Base-by-base conservation (phyloP, 2,888 invertebrate genomes). In the Rhabditoides inermis region DNA sequence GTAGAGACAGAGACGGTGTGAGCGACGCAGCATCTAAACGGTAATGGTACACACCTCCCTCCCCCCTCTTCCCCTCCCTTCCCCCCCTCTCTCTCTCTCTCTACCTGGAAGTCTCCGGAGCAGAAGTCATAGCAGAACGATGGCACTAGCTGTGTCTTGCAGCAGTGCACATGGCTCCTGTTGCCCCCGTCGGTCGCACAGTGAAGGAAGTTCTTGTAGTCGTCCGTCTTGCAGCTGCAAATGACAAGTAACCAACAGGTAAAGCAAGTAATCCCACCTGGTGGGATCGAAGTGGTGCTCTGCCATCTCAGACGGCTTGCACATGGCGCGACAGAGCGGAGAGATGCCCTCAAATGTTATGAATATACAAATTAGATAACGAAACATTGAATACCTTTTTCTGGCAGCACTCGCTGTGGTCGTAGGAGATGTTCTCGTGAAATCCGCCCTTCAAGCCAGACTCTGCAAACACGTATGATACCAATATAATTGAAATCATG, bases 291-390 rank as follows among this genome's bases (percentile, higher is more conserved):
- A 75, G 45, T 69, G 67, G 46, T 68, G 62, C 25, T 63, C 53
- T 18, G 56, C 60, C 66, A 76, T 68, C 22, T 72, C 72, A 2
- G 65, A 61, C 15, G 74, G 74, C 49, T 72, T 72, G 79, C 89
- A 90, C 20, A 88, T 88, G 71, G 86, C 85, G 78, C 87, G 84
- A 73, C 90, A 90, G 0, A 83, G 73, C 0, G 84, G 81, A 0
- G 86, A 85, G 0, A 90, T 88, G 77, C 88, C 88, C n/a, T n/a
- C n/a, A n/a, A n/a, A n/a, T n/a, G n/a, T n/a, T n/a, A n/a, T n/a
- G n/a, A n/a, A n/a, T n/a, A n/a, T n/a, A n/a, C n/a, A n/a, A n/a
- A n/a, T n/a, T n/a, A n/a, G n/a, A n/a, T n/a, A n/a, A n/a, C n/a
- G n/a, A n/a, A n/a, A n/a, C n/a, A n/a, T n/a, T n/a, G n/a, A n/a